Evolutionary conservation across 2,888 invertebrate genomes (phyloP), one percentile per base, ranked within the genome.

Genomic region (Tenthredo amoena): DNA sequence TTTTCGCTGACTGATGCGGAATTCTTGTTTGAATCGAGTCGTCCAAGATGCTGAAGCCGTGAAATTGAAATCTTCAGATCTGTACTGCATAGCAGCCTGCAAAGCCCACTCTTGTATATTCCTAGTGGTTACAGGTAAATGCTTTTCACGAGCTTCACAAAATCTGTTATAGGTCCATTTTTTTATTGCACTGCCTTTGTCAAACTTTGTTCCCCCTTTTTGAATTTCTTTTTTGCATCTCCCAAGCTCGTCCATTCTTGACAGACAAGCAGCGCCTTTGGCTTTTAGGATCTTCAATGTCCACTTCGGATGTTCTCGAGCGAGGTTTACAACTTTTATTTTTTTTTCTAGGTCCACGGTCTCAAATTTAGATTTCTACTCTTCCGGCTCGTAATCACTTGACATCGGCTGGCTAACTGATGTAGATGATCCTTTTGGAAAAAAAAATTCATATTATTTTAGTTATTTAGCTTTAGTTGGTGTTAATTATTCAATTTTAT

Each of bases 91-190:
- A 7, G 55, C 5, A 26, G 77, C 55, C 31, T 31, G 37, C n/a
- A 86, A 40, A 18, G 86, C 86, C 81, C 79, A 86, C 43, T 85
- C 74, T 47, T 86, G 85, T 31, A 85, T 31, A 26, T 85, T 86
- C 21, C 62, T 58, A 2, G 85, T 86, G 0, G 86, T 86, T 2
- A 86, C 82, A 5, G 74, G 85, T 26, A 83, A 34, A 31, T 85
- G 21, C 15, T 65, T 77, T 55, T 85, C 40, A 85, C 84, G 50
- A 21, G 86, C 85, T 81, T 86, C 86, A n/a, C 77, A 47, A 55
- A 86, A 86, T 68, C 79, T 62, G 31, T 86, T 40, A 37, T 85
- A 65, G 18, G 72, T 81, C 85, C 85, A 85, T 9, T 62, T 37
- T 40, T 86, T 31, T 18, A 86, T 81, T 31, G 81, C 71, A 21